These are phyloP conservation scores for Metopia argyrocephala DNA, from an alignment of 2,888 invertebrate species.

Conservation along the genomic window DNA sequence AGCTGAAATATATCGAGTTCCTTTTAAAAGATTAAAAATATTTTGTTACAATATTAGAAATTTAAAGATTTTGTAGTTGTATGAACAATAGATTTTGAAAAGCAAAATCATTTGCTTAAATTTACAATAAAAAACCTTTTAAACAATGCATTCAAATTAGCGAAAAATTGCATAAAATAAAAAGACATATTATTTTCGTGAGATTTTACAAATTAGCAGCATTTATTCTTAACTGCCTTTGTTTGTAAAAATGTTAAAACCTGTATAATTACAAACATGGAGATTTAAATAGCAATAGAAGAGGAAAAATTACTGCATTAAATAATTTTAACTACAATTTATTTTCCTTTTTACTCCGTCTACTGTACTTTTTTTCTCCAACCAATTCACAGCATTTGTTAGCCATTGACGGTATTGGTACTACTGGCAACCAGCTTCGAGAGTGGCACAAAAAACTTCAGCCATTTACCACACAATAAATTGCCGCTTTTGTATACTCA, in stretches of 20 bases:
- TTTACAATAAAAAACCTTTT: no score
- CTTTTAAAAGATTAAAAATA: no score
- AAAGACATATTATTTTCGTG: neutral
- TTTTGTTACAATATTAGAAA: no score
- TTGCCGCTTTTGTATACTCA: conserved; percentile 36
- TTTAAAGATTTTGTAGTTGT: no score
- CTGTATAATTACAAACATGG: no score
- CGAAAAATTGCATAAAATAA: no score
- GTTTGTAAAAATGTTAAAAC: no score
- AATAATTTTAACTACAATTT: conserved; percentile 11
- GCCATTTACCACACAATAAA: conserved; percentile 54
- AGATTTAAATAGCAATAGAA: neutral
- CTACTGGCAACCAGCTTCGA: neutral
- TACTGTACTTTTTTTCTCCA: conserved; percentile 19
- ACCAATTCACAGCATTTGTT: conserved; percentile 49
- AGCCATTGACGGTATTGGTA: conserved; percentile 16
- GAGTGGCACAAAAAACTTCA: conserved; percentile 10
- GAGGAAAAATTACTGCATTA: neutral
- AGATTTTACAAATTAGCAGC: conserved; percentile 33
- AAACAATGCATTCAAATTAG: no score
- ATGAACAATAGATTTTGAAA: no score
- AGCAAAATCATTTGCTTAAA: no score
- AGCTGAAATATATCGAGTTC: no score
- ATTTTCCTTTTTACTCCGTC: neutral
- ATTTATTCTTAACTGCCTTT: conserved; percentile 15